Percentiles rank a stretch among this genome's conserved stretches.
Evolutionary conservation across 2,888 invertebrate genomes (phyloP).

Genomic region (Dasysyrphus tricinctus): DNA sequence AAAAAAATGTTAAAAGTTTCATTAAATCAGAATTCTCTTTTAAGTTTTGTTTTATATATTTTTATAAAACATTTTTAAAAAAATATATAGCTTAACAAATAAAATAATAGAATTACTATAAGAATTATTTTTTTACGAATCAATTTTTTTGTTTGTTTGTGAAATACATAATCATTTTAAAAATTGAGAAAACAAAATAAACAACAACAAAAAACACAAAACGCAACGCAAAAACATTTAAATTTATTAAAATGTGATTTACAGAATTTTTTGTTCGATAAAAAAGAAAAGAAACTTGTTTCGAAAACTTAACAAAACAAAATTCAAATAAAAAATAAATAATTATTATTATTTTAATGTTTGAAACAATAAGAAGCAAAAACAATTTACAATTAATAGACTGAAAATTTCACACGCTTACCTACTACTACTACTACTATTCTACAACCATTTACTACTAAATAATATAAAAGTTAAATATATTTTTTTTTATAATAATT

Average conservation of each 20-base stretch:
- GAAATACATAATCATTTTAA: conserved; percentile 37
- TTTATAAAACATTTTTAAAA: conserved; percentile 37
- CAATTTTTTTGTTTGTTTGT: conserved; percentile 37
- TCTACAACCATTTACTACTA: conserved; percentile 45
- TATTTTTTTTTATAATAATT: conserved; percentile 16
- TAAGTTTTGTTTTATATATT: conserved; percentile 45
- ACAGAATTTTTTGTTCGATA: conserved; percentile 24
- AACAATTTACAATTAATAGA: conserved; percentile 70
- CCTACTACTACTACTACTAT: background rate
- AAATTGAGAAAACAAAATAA: conserved; percentile 16
- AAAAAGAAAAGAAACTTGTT: background rate
- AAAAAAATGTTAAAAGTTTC: background rate
- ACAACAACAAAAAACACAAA: background rate
- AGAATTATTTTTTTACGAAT: conserved; percentile 44
- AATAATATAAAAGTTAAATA: conserved; percentile 44
- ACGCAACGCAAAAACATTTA: conserved; percentile 10
- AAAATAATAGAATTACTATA: conserved; percentile 34
- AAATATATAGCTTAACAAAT: background rate
- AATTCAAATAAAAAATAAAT: background rate
- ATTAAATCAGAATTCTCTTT: conserved; percentile 10
- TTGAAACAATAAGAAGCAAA: conserved; percentile 46
- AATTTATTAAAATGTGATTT: conserved; percentile 54
- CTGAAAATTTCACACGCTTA: conserved; percentile 74
- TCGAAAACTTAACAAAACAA: background rate
- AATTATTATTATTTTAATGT: conserved; percentile 10